phyloP scores from a whole-genome alignment of 2,888 invertebrate genomes.

The Eudasyphora cyanicolor region DNA sequence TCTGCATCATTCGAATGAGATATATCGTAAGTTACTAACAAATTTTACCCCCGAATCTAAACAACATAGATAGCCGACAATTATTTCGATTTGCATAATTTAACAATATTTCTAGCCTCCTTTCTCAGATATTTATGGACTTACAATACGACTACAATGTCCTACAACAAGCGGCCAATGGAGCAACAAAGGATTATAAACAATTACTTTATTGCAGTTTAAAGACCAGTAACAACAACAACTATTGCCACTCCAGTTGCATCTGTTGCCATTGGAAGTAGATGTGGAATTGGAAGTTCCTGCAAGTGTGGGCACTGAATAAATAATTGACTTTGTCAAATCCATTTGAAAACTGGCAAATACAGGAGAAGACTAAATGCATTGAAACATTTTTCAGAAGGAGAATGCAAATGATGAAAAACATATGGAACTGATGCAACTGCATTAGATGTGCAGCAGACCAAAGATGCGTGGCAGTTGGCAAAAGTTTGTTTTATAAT shows the following conservation, averaged over 20 bases:
- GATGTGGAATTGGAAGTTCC: no score
- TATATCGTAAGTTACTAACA: no score
- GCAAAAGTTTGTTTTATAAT: neutral
- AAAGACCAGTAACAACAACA: conserved; percentile 12
- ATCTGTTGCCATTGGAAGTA: neutral
- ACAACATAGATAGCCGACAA: conserved; percentile 27
- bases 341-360: conserved; percentile 18
- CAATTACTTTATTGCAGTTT: conserved; percentile 53
- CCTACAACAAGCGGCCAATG: conserved; percentile 15
- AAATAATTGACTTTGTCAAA: conserved; percentile 58
- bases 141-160: conserved; percentile 47
- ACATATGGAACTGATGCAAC: conserved; percentile 31
- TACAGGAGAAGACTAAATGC: conserved; percentile 21
- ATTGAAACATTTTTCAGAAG: neutral
- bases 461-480: neutral
- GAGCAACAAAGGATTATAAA: conserved; percentile 51
- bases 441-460: neutral
- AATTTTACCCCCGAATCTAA: neutral
- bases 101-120: conserved; percentile 41
- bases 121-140: conserved; percentile 50
- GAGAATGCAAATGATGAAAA: conserved; percentile 34
- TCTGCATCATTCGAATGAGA: neutral
- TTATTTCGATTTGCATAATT: conserved; percentile 49
- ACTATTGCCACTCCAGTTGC: conserved; percentile 13
- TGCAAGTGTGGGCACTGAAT: conserved; percentile 31